A percentile compares a stretch with the other conserved stretches of the same genome.
These are phyloP conservation scores for Chelonoidis abingdonii DNA, from an alignment of 2,113 vertebrate genomes.

Conservation along the genomic window DNA sequence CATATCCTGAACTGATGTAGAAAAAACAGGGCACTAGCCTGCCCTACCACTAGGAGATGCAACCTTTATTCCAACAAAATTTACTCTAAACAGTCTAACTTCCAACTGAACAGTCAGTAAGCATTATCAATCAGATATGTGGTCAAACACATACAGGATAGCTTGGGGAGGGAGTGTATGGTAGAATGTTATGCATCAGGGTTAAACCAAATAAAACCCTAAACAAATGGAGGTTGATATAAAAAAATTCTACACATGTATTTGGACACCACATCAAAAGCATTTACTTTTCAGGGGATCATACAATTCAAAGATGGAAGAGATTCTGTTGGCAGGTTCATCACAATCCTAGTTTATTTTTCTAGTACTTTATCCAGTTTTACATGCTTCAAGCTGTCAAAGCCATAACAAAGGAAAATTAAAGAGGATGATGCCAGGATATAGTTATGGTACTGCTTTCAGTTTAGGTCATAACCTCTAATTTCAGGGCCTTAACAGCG, in stretches of 20 bases:
- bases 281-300: rapidly evolving
- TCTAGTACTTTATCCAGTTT: neutral
- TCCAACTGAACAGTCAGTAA: neutral
- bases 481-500: neutral
- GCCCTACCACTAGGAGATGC: neutral
- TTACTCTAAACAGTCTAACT: neutral
- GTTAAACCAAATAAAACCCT: neutral
- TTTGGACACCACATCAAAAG: neutral
- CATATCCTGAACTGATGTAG: neutral
- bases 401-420: neutral
- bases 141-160: neutral
- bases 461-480: neutral
- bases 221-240: neutral
- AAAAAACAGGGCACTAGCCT: neutral
- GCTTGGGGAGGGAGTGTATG: neutral
- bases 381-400: neutral
- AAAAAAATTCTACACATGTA: rapidly evolving
- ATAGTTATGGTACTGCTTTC: neutral
- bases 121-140: neutral
- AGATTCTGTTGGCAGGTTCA: neutral
- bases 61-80: neutral
- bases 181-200: rapidly evolving
- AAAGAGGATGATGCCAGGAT: neutral
- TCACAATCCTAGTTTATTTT: neutral
- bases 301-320: neutral